phyloP scores from a whole-genome alignment of 2,888 invertebrate genomes.

The Magallana nippona region DNA sequence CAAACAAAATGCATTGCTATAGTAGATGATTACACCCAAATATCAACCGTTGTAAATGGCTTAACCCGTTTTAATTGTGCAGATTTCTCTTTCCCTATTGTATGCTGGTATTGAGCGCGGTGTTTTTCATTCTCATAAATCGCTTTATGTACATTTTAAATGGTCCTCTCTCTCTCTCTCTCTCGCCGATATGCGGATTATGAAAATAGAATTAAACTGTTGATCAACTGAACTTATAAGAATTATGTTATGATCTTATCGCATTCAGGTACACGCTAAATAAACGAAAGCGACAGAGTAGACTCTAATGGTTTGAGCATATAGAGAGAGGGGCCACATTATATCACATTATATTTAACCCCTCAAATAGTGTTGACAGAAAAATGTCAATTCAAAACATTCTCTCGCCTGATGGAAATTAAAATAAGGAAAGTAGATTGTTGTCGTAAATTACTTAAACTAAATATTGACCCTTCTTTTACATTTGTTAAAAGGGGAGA shows the following conservation, averaged over 20 bases:
- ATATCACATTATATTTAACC: not conserved
- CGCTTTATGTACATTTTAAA: constrained; percentile 28
- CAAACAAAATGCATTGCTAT: constrained; percentile 30
- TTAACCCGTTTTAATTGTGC: constrained; percentile 17
- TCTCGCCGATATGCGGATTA: not conserved
- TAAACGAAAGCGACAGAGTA: not conserved
- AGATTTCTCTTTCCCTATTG: not conserved
- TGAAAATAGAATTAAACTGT: constrained; percentile 20
- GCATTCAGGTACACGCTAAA: not conserved
- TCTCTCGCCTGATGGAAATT: not conserved
- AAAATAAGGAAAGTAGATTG: constrained; percentile 9
- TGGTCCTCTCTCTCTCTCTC: not conserved
- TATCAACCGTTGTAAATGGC: constrained; percentile 4
- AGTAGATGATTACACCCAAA: not conserved
- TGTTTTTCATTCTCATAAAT: constrained; percentile 11
- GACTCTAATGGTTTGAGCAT: not conserved
- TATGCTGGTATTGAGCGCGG: not conserved
- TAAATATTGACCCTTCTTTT: not conserved
- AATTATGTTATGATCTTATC: constrained; percentile 18
- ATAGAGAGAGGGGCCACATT: not conserved
- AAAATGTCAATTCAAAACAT: not conserved
- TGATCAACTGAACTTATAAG: not conserved
- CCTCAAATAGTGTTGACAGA: not conserved
- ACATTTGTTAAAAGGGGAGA: not conserved
- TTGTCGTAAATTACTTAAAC: not conserved